Base-by-base conservation (phyloP, 2,888 invertebrate genomes). In the Metallyticus violacea region DNA sequence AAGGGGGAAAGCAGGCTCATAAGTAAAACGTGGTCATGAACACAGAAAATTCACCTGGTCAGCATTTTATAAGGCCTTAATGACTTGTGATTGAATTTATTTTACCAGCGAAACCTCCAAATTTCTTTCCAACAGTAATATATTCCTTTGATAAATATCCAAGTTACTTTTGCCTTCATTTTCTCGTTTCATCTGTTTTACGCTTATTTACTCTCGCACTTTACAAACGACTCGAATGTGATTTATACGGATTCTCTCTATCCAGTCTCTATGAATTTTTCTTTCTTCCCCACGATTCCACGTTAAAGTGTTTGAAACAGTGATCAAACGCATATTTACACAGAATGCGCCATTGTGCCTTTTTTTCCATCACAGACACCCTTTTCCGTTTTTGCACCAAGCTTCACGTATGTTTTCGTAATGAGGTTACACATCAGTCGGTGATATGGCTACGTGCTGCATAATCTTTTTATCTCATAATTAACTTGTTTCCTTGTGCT, bases 391-490 rank as follows among this genome's bases (percentile, higher is more conserved):
- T 62, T 62, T 15, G 15, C 40, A 62, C 40, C 40, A 62, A 62
- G 40, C 40, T 15, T 62, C 40, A 62, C 22, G 40, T 22, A 62
- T 62, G 40, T 62, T 62, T 62, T 62, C 15, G 40, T 62, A 62
- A 62, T 62, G 40, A 62, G 40, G 40, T 62, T 62, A 62, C 40
- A 62, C 40, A 62, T 62, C 40, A 62, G 40, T 62, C 40, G 40
- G 40, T 62, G 40, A 30, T 30, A 62, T 26, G 26, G 82, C 82
- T 25, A 62, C 62, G 26, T 40, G 30, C 40, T 81, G 29, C 30
- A n/a, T 25, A 76, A 82, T 82, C 82, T 76, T 40, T 82, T 82
- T 76, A 82, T 26, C 27, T 82, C 82, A 76, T 82, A 62, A 76
- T 82, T 26, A 82, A 62, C 76, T 27, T 82, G 76, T 82, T 82